Evolutionary conservation across 1,140 invertebrate genomes (phyloP).

Genomic region (Meloidogyne hapla): DNA sequence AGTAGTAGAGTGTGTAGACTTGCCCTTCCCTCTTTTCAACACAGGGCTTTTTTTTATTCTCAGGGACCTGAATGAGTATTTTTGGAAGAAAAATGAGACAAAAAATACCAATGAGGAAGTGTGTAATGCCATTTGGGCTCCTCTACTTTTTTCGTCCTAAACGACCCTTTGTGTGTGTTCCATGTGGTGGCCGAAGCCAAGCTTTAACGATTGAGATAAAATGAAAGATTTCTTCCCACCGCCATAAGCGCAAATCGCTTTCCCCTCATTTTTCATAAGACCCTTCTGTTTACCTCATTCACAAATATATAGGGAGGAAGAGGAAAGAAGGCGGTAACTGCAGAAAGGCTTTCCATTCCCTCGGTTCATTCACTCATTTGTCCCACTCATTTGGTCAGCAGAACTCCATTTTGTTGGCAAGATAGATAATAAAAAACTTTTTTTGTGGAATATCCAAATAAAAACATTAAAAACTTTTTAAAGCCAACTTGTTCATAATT

Average conservation of each 20-base stretch:
- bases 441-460: not conserved
- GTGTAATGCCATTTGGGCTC: not conserved
- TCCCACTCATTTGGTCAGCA: not conserved
- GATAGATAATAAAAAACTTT: not conserved
- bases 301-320: not conserved
- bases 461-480: not conserved
- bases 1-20: not conserved
- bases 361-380: not conserved
- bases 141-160: not conserved
- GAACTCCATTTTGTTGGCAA: not conserved
- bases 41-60: not conserved
- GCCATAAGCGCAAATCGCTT: not conserved
- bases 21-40: not conserved
- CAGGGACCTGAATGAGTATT: not conserved
- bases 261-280: not conserved
- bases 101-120: not conserved
- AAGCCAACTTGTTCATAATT: not conserved
- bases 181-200: not conserved
- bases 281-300: conserved; percentile 2
- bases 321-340: not conserved
- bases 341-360: too few relatives aligned
- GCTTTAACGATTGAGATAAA: not conserved
- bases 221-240: not conserved
- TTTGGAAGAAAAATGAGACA: not conserved
- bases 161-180: conserved; percentile 4